Evolutionary conservation across 1,140 invertebrate genomes (phyloP).

Genomic region (Drosophila obscura): DNA sequence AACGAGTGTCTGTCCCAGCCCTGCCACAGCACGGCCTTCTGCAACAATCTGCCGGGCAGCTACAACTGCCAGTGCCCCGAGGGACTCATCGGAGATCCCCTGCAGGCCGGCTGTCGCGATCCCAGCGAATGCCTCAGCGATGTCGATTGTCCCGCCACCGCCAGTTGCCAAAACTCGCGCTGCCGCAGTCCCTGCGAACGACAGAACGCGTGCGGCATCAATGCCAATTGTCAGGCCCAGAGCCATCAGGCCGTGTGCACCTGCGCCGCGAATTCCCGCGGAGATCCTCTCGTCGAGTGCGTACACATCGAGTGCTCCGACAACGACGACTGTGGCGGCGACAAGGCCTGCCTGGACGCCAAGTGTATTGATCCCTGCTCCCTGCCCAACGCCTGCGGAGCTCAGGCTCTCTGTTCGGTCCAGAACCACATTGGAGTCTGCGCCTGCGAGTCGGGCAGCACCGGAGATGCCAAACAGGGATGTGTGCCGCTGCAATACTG

Average conservation of each 20-base stretch:
- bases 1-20: slow-evolving; percentile 91
- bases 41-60: slow-evolving; percentile 90
- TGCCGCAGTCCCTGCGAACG: slow-evolving; percentile 92
- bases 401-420: slow-evolving; percentile 89
- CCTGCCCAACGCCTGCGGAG: slow-evolving; percentile 91
- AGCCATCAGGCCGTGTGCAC: slow-evolving; percentile 89
- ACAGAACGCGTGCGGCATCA: slow-evolving; percentile 88
- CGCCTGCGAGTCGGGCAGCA: slow-evolving; percentile 91
- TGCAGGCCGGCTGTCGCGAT: slow-evolving; percentile 88
- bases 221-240: slow-evolving; percentile 89
- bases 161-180: slow-evolving; percentile 90
- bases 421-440: slow-evolving; percentile 91
- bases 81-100: slow-evolving; percentile 91
- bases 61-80: slow-evolving; percentile 90
- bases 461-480: slow-evolving; percentile 93
- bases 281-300: slow-evolving; percentile 90
- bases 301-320: slow-evolving; percentile 90
- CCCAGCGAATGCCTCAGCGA: slow-evolving; percentile 93
- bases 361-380: slow-evolving; percentile 92
- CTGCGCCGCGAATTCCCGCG: slow-evolving; percentile 90
- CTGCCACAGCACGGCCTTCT: slow-evolving; percentile 91
- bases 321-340: slow-evolving; percentile 89
- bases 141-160: slow-evolving; percentile 90
- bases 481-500: slow-evolving; percentile 92
- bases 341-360: slow-evolving; percentile 90